phyloP scores from a whole-genome alignment of 2,113 vertebrate species.

The Antigone vipio region DNA sequence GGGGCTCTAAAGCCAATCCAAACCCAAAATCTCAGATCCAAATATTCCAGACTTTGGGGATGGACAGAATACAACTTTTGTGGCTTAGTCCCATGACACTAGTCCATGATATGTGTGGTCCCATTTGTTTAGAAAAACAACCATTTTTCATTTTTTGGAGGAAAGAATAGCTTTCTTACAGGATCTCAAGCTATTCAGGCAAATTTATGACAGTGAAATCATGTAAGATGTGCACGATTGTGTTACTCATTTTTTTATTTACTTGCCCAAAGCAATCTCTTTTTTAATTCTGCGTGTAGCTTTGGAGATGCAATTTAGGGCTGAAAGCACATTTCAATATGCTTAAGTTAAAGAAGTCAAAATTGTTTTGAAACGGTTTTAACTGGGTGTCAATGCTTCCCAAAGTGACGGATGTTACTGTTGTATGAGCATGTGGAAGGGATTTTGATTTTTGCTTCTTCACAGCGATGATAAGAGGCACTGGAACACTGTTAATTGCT shows the following conservation, averaged over 20 bases:
- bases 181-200: background rate
- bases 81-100: conserved; percentile 1
- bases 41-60: background rate
- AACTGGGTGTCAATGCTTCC: background rate
- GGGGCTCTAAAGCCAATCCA: background rate
- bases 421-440: background rate
- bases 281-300: background rate
- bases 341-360: background rate
- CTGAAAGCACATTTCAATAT: background rate
- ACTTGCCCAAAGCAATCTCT: conserved; percentile 7
- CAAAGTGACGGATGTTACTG: background rate
- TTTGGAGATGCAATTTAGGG: background rate
- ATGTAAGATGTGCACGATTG: background rate
- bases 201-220: conserved; percentile 8
- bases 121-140: conserved; percentile 2
- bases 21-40: background rate
- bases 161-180: conserved; percentile 20
- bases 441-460: conserved; percentile 16
- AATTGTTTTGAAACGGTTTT: background rate
- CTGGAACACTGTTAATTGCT: background rate
- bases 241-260: background rate
- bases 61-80: background rate
- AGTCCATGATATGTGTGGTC: conserved; percentile 2
- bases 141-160: background rate
- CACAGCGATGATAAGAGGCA: background rate